Percentiles rank a stretch among this genome's conserved stretches.
These are phyloP conservation scores for Tribolium castaneum DNA, from an alignment of 1,140 invertebrate genomes.

Conservation along the genomic window DNA sequence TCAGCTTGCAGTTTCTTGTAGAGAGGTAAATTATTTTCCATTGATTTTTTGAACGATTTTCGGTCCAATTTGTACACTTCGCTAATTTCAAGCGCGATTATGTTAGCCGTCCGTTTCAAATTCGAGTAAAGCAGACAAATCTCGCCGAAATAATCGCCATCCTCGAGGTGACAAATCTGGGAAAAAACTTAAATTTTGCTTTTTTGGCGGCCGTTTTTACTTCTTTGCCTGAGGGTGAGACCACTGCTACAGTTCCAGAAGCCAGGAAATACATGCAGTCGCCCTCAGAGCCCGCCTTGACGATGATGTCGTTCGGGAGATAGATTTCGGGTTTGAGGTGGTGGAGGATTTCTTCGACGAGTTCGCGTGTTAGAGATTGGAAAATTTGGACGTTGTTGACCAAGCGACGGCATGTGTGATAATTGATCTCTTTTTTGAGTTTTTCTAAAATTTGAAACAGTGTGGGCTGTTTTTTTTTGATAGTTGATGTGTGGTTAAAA, in stretches of 20 bases:
- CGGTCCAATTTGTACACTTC: slow-evolving; percentile 67
- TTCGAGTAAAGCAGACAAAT: slow-evolving; percentile 66
- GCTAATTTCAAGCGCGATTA: slow-evolving; percentile 69
- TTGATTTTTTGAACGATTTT: slow-evolving; percentile 62
- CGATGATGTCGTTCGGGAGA: slow-evolving; percentile 61
- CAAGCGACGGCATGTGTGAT: slow-evolving; percentile 52
- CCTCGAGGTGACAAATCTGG: slow-evolving; percentile 58
- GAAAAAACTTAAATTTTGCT: not conserved
- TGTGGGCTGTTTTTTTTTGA: too few relatives aligned
- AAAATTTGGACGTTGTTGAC: slow-evolving; percentile 56
- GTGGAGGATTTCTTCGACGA: slow-evolving; percentile 49
- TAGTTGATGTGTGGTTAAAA: not conserved
- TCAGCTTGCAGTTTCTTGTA: slow-evolving; percentile 48
- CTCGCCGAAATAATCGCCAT: slow-evolving; percentile 61
- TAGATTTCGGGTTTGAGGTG: slow-evolving; percentile 55
- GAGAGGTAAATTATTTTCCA: slow-evolving; percentile 47
- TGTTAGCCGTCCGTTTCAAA: slow-evolving; percentile 65
- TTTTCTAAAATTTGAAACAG: slow-evolving; percentile 40
- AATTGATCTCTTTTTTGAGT: slow-evolving; percentile 55
- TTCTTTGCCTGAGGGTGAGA: slow-evolving; percentile 71
- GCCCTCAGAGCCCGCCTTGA: slow-evolving; percentile 67
- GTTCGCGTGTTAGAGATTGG: slow-evolving; percentile 46
- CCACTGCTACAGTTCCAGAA: slow-evolving; percentile 69
- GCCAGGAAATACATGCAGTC: slow-evolving; percentile 73
- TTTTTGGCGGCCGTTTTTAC: slow-evolving; percentile 49